Evolutionary conservation across 2,113 vertebrate genomes (phyloP).

Genomic region (Spheniscus mendiculus): DNA sequence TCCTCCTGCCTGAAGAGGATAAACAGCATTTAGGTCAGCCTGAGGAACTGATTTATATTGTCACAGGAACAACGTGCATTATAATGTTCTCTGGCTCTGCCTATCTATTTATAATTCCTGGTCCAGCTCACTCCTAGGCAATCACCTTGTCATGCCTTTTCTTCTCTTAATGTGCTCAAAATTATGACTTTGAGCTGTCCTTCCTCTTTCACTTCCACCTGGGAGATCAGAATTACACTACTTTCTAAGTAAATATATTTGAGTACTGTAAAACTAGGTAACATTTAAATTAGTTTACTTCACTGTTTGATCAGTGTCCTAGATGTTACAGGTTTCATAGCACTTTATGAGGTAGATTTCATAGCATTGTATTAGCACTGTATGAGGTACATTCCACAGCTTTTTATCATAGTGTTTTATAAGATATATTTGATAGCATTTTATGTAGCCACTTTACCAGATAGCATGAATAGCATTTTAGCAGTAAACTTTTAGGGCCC

Average conservation of each 20-base stretch:
- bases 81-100: background rate
- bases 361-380: background rate
- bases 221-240: background rate
- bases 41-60: background rate
- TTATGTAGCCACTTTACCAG: background rate
- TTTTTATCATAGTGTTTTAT: background rate
- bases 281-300: constrained; percentile 4
- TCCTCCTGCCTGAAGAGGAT: background rate
- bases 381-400: background rate
- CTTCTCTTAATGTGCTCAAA: background rate
- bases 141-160: background rate
- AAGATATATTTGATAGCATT: background rate
- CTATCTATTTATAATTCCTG: background rate
- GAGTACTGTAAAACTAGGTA: background rate
- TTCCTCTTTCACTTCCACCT: background rate
- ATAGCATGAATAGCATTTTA: background rate
- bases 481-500: background rate
- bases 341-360: background rate
- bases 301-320: background rate
- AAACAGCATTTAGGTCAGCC: background rate
- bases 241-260: background rate
- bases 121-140: background rate
- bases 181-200: background rate
- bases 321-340: background rate
- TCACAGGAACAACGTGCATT: background rate